Conservation (phyloP, 1,140 invertebrate genomes). For the Acyrthosiphon pisum region DNA sequence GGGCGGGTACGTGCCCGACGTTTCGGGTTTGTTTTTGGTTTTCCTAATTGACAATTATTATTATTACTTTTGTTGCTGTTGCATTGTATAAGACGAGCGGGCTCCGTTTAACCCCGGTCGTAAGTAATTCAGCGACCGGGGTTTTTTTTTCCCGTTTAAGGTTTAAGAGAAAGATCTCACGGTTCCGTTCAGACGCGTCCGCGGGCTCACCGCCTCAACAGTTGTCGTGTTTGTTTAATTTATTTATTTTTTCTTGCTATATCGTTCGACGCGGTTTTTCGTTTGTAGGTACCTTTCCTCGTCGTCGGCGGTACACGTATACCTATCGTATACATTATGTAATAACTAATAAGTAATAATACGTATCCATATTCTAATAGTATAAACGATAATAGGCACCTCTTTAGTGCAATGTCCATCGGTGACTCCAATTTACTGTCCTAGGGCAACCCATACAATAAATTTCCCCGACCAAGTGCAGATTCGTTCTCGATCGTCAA, state of each 20-base stretch:
- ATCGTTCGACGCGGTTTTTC: constrained; percentile 4
- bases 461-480: neutral
- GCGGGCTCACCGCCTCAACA: neutral
- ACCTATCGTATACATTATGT: neutral
- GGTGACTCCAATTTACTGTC: neutral
- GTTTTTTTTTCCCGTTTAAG: neutral
- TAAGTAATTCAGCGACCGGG: neutral
- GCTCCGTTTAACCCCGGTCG: neutral
- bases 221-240: neutral
- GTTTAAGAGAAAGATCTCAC: constrained; percentile 9
- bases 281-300: neutral
- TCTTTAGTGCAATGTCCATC: neutral
- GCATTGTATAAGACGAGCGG: neutral
- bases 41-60: constrained; percentile 47
- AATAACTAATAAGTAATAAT: constrained; percentile 9
- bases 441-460: no score
- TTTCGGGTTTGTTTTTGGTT: constrained; percentile 28
- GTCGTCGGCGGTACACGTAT: neutral
- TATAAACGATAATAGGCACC: neutral
- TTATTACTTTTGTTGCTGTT: neutral
- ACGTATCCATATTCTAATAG: neutral
- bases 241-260: neutral
- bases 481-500: neutral
- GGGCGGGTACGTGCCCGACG: constrained; percentile 5
- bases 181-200: neutral